Percentiles rank a stretch among this genome's conserved stretches.
phyloP scores from a whole-genome alignment of 2,888 invertebrate species.

The Phortica magna region DNA sequence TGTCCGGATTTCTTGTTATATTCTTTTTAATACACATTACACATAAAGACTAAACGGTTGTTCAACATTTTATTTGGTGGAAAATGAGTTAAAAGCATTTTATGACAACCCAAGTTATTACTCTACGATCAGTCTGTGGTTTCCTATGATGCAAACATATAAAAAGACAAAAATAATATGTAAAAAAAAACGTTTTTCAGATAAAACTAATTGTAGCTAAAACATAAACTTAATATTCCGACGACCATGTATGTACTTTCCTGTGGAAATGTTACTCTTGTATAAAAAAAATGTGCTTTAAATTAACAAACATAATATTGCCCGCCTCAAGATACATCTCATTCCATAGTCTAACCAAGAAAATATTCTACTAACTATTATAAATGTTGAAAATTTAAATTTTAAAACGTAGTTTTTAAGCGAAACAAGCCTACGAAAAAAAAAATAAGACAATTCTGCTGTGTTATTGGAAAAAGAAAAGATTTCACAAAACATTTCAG shows the following conservation, averaged over 20 bases:
- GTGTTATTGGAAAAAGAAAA: neutral
- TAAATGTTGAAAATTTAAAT: slow-evolving; percentile 24
- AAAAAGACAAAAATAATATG: neutral
- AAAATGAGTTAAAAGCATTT: neutral
- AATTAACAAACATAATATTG: neutral
- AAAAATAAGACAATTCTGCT: neutral
- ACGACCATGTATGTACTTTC: slow-evolving; percentile 10
- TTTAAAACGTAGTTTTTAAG: slow-evolving; percentile 25
- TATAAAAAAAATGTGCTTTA: slow-evolving; percentile 21
- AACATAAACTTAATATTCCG: too few species aligned
- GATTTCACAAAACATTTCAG: too few species aligned
- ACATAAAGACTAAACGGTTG: too few species aligned
- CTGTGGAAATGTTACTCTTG: slow-evolving; percentile 25
- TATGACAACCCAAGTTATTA: neutral
- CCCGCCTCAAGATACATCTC: slow-evolving; percentile 33
- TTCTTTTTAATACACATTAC: too few species aligned
- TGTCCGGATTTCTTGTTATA: too few species aligned
- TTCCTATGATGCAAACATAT: neutral
- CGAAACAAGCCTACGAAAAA: neutral
- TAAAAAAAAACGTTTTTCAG: neutral
- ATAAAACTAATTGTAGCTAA: too few species aligned
- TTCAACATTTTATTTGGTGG: too few species aligned
- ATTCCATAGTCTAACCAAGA: slow-evolving; percentile 24
- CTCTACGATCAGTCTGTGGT: neutral
- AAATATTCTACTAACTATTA: neutral